Base-by-base conservation (phyloP, 2,888 invertebrate genomes). In the Eurois occulta region DNA sequence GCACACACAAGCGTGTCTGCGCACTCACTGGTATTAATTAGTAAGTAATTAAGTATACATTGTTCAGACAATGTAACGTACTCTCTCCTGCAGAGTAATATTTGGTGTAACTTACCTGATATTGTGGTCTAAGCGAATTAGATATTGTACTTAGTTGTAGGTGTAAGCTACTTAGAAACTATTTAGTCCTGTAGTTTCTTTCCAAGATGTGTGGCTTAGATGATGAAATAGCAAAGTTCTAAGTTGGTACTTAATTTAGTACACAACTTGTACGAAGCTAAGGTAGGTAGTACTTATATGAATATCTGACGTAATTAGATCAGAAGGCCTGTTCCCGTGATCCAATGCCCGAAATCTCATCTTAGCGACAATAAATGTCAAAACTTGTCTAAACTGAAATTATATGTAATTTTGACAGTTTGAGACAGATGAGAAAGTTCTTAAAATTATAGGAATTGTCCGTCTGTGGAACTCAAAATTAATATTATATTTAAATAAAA, bases 1-100 rank as follows among this genome's bases (percentile, higher is more conserved):
- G 75, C 58, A 69, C 72, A 62, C 65, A 64, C 16, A 48, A 75
- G 48, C 84, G 80, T 71, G 71, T 62, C 75, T 72, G 67, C 18
- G 62, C 81, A 82, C 43, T 58, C 58, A 60, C 28, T 43, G 65
- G 21, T 76, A 55, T 55, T 84, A 28, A 84, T 83, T 83, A 72
- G 76, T 46, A 84, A 67, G 69, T 65, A 55, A 72, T 72, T 79
- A 65, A 41, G 55, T 38, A 55, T 64, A 67, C 80, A 55, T 68
- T 75, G 79, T 80, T 80, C 52, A 80, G 38, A 79, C 60, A 80
- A 16, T 38, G 41, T 65, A 65, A 21, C 11, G 18, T 60, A 41
- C 79, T 78, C 35, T 71, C 79, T 66, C 24, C 28, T 73, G n/a
- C 13, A 6, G n/a, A 28, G 28, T 48, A 41, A 41, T 65, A 65